Base-by-base conservation (phyloP, 2,888 invertebrate genomes). In the Phragmatobia fuliginosa region DNA sequence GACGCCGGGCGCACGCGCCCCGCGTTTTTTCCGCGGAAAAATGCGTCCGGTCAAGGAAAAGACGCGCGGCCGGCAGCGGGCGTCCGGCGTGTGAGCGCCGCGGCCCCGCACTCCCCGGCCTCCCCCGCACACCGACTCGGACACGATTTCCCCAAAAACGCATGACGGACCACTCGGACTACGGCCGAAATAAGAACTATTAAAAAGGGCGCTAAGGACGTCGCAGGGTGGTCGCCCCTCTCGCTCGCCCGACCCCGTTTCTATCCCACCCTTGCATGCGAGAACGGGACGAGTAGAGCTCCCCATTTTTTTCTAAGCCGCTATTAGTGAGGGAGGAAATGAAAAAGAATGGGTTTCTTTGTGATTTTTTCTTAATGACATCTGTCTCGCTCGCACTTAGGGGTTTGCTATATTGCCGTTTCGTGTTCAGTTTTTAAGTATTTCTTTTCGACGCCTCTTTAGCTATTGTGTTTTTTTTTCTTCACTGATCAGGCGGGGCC, bases 21-120 rank as follows among this genome's bases (percentile, higher is more conserved):
- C 87, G 88, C 92, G 94, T 91, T 93, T 94, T 94, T 94, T 94
- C 94, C 93, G 93, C 93, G 93, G 95, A 95, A 95, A 95, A 95
- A 94, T 94, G 93, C 92, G 94, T 90, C 92, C 94, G 94, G 92
- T 91, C 91, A 93, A 94, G 94, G 92, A 94, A 92, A 93, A 92
- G 94, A 92, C 92, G 86, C 86, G 89, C 91, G 89, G 87, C 84
- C 86, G 86, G 86, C 89, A 87, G 82, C 86, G 83, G 76, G 82
- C 86, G 83, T 78, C 84, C 82, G 82, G 77, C 83, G 83, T 79
- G 83, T 85, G 86, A 78, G 67, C 63, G 71, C 83, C 80, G 85
- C 68, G 70, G 72, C 72, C 71, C 74, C 82, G 73, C 82, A 66
- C 81, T 73, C 82, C 77, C 85, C 83, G 74, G 73, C 77, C 78